phyloP scores from a whole-genome alignment of 2,113 vertebrate species.

The Hippocampus comes region DNA sequence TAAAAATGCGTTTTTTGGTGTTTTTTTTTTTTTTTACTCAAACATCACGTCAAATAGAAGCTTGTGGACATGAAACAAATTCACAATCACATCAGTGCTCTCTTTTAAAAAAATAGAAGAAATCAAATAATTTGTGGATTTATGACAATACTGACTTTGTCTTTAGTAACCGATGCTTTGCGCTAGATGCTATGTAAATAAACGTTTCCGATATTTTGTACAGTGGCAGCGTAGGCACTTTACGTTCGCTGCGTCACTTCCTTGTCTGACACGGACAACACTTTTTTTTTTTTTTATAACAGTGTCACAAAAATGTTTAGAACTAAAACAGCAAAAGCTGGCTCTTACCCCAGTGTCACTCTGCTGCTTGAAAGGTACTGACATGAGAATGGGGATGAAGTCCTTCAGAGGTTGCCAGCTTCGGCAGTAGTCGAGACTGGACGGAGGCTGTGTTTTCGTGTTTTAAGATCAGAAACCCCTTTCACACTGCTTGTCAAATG shows the following conservation, averaged over 20 bases:
- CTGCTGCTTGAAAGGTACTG: background rate
- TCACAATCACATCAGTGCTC: background rate
- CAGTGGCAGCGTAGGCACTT: constrained; percentile 1
- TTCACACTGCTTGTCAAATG: background rate
- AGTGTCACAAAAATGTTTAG: background rate
- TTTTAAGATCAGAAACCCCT: background rate
- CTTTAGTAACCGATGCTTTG: background rate
- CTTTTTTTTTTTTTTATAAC: background rate
- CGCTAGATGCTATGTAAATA: background rate
- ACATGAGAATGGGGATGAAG: background rate
- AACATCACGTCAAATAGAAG: constrained; percentile 3
- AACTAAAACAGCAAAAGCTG: background rate
- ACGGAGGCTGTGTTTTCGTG: background rate
- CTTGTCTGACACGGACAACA: background rate
- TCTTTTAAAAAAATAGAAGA: background rate
- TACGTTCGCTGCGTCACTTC: background rate
- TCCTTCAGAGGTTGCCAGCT: background rate
- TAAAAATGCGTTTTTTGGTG: background rate
- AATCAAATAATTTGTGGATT: background rate
- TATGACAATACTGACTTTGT: background rate
- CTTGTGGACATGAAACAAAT: background rate
- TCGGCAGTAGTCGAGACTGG: background rate
- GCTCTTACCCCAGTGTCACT: background rate
- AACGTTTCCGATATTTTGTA: background rate
- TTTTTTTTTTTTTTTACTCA: background rate